Percentiles rank a stretch among this genome's conserved stretches.
Conservation (phyloP, 2,888 invertebrate species). For the Eutolmus rufibarbis region DNA sequence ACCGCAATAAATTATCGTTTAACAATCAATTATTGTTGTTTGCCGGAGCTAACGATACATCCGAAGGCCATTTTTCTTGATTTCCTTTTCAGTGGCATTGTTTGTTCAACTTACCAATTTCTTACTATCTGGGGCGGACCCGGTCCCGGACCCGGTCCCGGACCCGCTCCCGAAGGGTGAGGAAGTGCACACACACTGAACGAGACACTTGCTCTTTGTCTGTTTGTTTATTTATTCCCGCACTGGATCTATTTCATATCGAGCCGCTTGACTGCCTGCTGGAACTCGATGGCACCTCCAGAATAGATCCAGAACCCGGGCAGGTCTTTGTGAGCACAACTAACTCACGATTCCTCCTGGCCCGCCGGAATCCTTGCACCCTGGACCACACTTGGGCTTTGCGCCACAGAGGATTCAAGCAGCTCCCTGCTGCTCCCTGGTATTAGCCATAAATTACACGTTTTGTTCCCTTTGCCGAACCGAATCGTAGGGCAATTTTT, state of each 20-base stretch:
- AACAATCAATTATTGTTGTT: slow-evolving; percentile 48
- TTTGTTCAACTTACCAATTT: slow-evolving; percentile 32
- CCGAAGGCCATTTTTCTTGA: slow-evolving; percentile 44
- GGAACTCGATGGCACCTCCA: not conserved
- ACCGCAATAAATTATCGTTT: slow-evolving; percentile 49
- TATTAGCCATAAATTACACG: slow-evolving; percentile 47
- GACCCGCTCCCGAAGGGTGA: not conserved
- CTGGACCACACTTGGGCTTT: not conserved
- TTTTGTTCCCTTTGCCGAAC: slow-evolving; percentile 42
- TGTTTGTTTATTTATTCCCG: slow-evolving; percentile 25
- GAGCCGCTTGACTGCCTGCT: slow-evolving; percentile 40
- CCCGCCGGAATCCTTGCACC: not conserved
- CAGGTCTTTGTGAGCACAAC: not conserved
- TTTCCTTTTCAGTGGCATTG: slow-evolving; percentile 40
- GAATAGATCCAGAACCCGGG: not conserved
- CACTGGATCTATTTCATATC: slow-evolving; percentile 26
- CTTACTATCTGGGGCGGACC: slow-evolving; percentile 19
- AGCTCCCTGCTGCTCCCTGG: slow-evolving; percentile 19
- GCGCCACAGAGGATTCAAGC: not conserved
- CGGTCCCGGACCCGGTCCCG: not conserved
- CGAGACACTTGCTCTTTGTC: slow-evolving; percentile 12
- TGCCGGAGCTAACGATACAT: slow-evolving; percentile 44
- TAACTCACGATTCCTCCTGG: slow-evolving; percentile 4
- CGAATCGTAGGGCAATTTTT: slow-evolving; percentile 44
- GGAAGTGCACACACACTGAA: not conserved